A percentile compares a stretch with the other conserved stretches of the same genome.
Conservation (phyloP, 2,888 invertebrate genomes). For the Cosmorhoe ocellata region DNA sequence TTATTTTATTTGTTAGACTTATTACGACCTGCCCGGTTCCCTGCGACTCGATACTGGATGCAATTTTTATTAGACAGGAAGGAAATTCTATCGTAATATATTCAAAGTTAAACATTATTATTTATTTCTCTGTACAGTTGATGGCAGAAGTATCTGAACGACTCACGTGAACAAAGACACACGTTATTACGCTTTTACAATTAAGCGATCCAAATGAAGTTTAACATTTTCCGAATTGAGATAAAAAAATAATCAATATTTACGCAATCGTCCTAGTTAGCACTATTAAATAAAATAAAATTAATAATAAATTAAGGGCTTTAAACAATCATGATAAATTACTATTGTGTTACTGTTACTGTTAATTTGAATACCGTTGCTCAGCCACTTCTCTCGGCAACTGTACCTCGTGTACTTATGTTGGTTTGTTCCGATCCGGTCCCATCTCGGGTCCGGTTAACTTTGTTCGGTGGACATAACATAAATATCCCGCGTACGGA, state of each 20-base stretch:
- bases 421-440: conserved; percentile 14
- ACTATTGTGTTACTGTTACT: too few relatives aligned
- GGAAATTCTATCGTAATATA: conserved; percentile 79
- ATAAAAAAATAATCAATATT: too few relatives aligned
- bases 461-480: conserved; percentile 28
- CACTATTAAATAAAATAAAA: too few relatives aligned
- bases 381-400: neutral
- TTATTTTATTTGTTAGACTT: conserved; percentile 80
- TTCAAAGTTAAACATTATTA: conserved; percentile 68
- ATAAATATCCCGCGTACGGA: conserved; percentile 36
- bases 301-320: too few relatives aligned
- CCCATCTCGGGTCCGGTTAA: conserved; percentile 14
- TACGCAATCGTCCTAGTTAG: too few relatives aligned
- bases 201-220: neutral
- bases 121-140: conserved; percentile 47
- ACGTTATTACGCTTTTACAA: neutral
- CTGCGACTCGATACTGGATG: conserved; percentile 66
- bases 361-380: too few relatives aligned
- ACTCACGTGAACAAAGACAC: neutral
- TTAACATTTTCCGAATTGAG: too few relatives aligned
- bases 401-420: conserved; percentile 3
- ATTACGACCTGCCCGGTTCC: conserved; percentile 73
- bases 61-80: conserved; percentile 80
- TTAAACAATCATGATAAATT: too few relatives aligned
- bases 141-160: conserved; percentile 4